Percentiles rank a stretch among this genome's conserved stretches.
phyloP scores from a whole-genome alignment of 2,888 invertebrate genomes.

The Dicycla oo region DNA sequence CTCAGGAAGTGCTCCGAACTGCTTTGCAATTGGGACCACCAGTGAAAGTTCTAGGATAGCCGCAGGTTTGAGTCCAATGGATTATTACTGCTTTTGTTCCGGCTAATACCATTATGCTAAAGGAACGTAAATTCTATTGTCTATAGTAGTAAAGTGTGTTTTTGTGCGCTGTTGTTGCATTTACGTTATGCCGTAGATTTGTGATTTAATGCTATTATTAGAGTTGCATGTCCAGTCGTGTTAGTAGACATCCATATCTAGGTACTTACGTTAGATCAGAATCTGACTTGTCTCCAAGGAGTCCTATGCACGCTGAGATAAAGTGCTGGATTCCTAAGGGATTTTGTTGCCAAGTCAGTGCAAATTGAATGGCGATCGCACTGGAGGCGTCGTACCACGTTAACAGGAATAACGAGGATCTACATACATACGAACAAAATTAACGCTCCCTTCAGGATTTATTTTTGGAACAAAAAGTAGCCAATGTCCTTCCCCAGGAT shows the following conservation, averaged over 20 bases:
- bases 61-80: constrained; percentile 44
- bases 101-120: not conserved
- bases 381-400: too few species aligned
- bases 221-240: constrained; percentile 16
- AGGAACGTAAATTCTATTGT: constrained; percentile 22
- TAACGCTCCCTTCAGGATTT: too few species aligned
- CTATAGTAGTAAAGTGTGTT: not conserved
- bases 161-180: not conserved
- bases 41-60: constrained; percentile 70
- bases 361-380: too few species aligned
- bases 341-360: too few species aligned
- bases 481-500: too few species aligned
- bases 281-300: not conserved
- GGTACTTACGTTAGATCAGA: not conserved
- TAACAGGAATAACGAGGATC: not conserved
- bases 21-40: constrained; percentile 58
- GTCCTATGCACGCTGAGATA: not conserved
- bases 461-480: too few species aligned
- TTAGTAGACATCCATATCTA: constrained; percentile 2
- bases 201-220: constrained; percentile 37
- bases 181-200: constrained; percentile 17
- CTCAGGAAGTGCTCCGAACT: constrained; percentile 70
- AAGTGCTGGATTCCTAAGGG: not conserved
- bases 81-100: constrained; percentile 55
- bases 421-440: not conserved